Evolutionary conservation across 2,797 vertebrate species (phyloP), one percentile per base, ranked within the genome.

Genomic region (Falco concolor): DNA sequence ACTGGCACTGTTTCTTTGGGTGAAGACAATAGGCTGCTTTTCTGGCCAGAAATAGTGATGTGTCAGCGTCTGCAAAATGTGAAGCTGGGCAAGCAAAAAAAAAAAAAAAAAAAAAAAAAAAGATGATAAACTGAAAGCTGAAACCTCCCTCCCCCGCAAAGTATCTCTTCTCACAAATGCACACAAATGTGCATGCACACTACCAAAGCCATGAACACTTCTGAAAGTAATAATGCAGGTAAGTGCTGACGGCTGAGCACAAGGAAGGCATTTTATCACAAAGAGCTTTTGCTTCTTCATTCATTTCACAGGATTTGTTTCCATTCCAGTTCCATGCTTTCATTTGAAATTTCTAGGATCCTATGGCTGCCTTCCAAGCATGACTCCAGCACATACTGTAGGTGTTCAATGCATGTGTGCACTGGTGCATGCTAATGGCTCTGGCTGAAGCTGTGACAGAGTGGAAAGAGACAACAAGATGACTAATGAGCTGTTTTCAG

Each of bases 401-500:
- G 97, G 95, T 96, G 96, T 90, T 96, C 90, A 94, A 50, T 95
- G 93, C 94, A 72, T 95, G 94, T 90, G 96, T 97, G 95, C 95
- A 96, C 68, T 90, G 94, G 83, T 89, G 96, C 96, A 96, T 97
- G 96, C 93, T 96, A 97, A 97, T 97, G 67, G 92, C 81, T 86
- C 91, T 89, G 90, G 74, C 96, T 94, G 91, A 75, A 95, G 87
- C 95, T 87, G 84, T 90, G 94, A 90, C 95, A 95, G 91, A 95
- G 93, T 95, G 78, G 85, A 97, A 96, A 93, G 95, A 97, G 96
- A 96, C 93, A 97, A 93, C 90, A 93, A 90, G 76, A 95, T 95
- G 80, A 96, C 96, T 96, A 97, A 97, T 94, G 96, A 95, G 95
- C 94, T 94, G 96, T 95, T 97, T 96, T 91, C 96, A 94, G 90